Evolutionary conservation across 2,888 invertebrate genomes (phyloP).

Genomic region (Nemoura dubitans): DNA sequence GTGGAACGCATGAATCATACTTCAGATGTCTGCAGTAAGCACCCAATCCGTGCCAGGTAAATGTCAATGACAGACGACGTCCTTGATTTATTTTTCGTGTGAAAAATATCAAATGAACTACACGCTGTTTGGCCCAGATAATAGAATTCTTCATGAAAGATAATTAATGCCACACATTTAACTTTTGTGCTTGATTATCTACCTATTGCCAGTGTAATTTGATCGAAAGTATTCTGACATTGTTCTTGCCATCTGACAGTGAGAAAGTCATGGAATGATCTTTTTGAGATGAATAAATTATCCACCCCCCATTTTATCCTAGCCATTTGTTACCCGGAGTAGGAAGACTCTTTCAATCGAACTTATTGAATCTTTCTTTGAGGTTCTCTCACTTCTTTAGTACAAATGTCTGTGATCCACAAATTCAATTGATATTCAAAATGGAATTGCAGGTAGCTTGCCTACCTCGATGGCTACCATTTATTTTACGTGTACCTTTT

Average conservation of each 20-base stretch:
- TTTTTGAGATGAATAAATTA: not conserved
- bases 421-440: too few species aligned
- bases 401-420: too few species aligned
- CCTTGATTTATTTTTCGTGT: conserved; percentile 47
- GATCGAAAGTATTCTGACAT: not conserved
- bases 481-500: too few species aligned
- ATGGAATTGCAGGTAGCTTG: too few species aligned
- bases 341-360: not conserved
- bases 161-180: conserved; percentile 8
- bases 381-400: too few species aligned
- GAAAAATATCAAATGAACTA: conserved; percentile 37
- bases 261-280: conserved; percentile 12
- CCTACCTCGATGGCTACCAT: too few species aligned
- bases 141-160: not conserved
- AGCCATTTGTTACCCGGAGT: not conserved
- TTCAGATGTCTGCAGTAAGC: conserved; percentile 64
- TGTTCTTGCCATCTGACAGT: not conserved
- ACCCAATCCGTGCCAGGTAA: conserved; percentile 65
- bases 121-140: not conserved
- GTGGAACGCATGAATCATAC: conserved; percentile 51
- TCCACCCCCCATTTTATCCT: not conserved
- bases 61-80: conserved; percentile 47
- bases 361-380: not conserved
- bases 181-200: not conserved
- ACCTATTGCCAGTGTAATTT: conserved; percentile 31